Evolutionary conservation across 2,797 vertebrate species (phyloP), one percentile per base, ranked within the genome.

Genomic region (Myotis planiceps): DNA sequence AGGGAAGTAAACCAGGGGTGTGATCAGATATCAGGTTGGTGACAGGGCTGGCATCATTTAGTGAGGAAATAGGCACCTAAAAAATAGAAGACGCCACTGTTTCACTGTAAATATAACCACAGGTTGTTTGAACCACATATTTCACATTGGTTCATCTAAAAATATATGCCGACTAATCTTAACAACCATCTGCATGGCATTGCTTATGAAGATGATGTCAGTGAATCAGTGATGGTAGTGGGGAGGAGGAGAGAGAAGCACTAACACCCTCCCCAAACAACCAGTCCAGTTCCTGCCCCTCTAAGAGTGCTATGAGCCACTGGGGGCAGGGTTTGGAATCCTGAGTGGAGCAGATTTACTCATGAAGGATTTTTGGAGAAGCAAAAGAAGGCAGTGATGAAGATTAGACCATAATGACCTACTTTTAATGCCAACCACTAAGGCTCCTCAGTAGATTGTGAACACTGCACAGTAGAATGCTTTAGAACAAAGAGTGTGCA

Each of bases 401-500:
- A 49, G 25, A 72, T 86, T n/a, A 76, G 69, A 85, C 92, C 55
- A 49, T 0, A 25, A 49, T 83, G 93, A 90, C 93, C 92, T 81
- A 80, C 32, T 94, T 97, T 83, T 42, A 66, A 86, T 14, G 12
- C 69, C 63, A 93, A 75, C 29, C 53, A n/a, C 18, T 68, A 9
- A 83, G 45, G 37, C 53, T 45, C 71, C 75, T 42, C 37, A 2
- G 47, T 79, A 63, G 80, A 29, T 1, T 76, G 47, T 32, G 58
- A 92, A 53, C 51, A 1, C 55, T 29, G 0, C 90, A 90, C 81
- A 92, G 78, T 32, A 93, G 63, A 94, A 75, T 75, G 72, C 90
- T 75, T 96, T 76, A 92, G 95, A 90, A 96, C 82, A 96, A 97
- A 96, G 96, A 18, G 3, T 4, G 14, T 42, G 21, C 88, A 60